Base-by-base conservation (phyloP, 2,797 vertebrate species). In the Chelidonichthys spinosus region DNA sequence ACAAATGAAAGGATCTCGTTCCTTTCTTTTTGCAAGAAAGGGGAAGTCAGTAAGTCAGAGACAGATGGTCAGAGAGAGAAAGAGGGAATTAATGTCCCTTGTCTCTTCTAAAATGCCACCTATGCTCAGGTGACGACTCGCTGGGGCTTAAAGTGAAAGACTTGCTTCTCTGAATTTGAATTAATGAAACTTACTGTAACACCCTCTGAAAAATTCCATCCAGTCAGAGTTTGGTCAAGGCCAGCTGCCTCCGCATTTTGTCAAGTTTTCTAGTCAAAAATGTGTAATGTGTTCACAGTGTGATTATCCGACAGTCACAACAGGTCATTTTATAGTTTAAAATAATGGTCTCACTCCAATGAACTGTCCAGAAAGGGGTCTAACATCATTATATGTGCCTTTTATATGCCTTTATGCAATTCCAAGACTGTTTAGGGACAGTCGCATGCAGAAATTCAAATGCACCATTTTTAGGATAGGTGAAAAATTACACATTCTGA, bases 101-200 rank as follows among this genome's bases (percentile, higher is more conserved):
- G 3, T 76, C 46, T 76, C 44, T 36, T 69, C 18, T 78, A n/a
- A 79, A 85, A 78, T 80, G 40, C 62, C 65, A 79, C 58, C 61
- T 56, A 8, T 85, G 62, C 46, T 71, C 6, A 63, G 67, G 64
- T 80, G 63, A 62, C 2, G 65, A 74, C 68, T 71, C 17, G 13
- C 49, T 72, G 64, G 59, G 4, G 35, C 69, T 69, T 39, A 33
- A 79, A 63, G 11, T 32, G 32, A 73, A 79, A 65, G 15, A 50
- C 61, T 66, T 70, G 40, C 47, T 65, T 32, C n/a, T 64, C 4
- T 84, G 72, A 76, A 81, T 84, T 62, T 58, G 70, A 76, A 85
- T 70, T 6, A 72, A 17, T 40, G 52, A 49, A 37, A 40, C 40
- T 54, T 64, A 46, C 49, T 4, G 49, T 66, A 65, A 68, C 39